Evolutionary conservation across 2,113 vertebrate species (phyloP).

Genomic region (Phocoena phocoena): DNA sequence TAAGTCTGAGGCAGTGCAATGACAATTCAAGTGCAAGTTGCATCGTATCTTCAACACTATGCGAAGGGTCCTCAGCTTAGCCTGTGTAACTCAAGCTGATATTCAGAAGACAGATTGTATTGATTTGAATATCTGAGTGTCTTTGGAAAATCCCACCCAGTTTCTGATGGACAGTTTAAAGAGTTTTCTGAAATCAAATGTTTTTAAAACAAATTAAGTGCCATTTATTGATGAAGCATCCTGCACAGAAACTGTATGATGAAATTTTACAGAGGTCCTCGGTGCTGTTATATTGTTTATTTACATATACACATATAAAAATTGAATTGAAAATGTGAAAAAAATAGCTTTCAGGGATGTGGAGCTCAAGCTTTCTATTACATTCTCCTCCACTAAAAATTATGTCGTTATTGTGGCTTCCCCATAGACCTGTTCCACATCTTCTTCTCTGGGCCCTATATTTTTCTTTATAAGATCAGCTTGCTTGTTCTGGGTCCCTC

Average conservation of each 20-base stretch:
- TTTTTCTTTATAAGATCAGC: not conserved
- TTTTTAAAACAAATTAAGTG: constrained; percentile 35
- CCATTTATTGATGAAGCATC: constrained; percentile 24
- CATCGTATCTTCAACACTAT: not conserved
- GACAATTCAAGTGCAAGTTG: not conserved
- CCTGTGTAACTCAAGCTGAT: constrained; percentile 28
- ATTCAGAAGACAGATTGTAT: constrained; percentile 1
- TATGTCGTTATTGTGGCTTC: not conserved
- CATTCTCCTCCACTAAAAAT: not conserved
- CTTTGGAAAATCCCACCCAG: not conserved
- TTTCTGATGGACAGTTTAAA: constrained; percentile 4
- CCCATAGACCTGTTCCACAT: not conserved
- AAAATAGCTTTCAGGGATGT: not conserved
- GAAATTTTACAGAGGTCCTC: constrained; percentile 28
- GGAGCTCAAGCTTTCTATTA: not conserved
- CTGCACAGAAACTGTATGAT: constrained; percentile 8
- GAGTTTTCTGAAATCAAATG: not conserved
- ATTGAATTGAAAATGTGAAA: constrained; percentile 44
- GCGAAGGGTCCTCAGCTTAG: not conserved
- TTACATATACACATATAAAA: constrained; percentile 34
- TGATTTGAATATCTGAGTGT: constrained; percentile 19
- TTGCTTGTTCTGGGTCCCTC: not conserved
- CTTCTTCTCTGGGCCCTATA: not conserved
- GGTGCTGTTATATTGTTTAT: constrained; percentile 56
- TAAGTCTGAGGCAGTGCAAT: not conserved